phyloP scores from a whole-genome alignment of 2,113 vertebrate genomes.

The Perca flavescens region DNA sequence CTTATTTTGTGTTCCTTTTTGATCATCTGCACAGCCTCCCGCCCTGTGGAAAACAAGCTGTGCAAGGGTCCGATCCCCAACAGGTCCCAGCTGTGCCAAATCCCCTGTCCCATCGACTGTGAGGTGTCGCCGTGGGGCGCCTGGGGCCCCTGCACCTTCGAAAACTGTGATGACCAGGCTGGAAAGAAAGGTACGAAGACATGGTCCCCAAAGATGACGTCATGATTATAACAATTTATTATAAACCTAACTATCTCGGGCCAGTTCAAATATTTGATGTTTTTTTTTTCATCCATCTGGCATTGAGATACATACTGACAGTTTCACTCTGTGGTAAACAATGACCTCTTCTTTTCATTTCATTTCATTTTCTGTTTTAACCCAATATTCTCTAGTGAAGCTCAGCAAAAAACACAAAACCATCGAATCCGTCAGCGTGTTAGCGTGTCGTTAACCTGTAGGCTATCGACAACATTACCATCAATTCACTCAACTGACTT shows the following conservation, averaged over 20 bases:
- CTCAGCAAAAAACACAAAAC: too few species aligned
- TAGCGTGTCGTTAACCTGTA: too few species aligned
- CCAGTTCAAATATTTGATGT: neutral
- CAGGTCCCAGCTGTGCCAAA: slow-evolving; percentile 94
- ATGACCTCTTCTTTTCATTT: neutral
- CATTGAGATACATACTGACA: neutral
- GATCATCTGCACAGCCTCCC: slow-evolving; percentile 85
- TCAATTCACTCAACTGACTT: too few species aligned
- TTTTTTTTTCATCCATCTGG: neutral
- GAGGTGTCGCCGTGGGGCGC: slow-evolving; percentile 94
- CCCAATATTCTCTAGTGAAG: too few species aligned
- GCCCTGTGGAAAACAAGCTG: slow-evolving; percentile 88
- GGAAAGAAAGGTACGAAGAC: slow-evolving; percentile 91
- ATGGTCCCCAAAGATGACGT: neutral
- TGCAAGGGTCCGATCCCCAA: slow-evolving; percentile 88
- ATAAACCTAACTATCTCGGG: neutral
- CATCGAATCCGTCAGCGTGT: too few species aligned
- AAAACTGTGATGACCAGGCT: slow-evolving; percentile 93
- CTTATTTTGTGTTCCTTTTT: neutral
- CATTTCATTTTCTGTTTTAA: too few species aligned
- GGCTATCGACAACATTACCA: too few species aligned
- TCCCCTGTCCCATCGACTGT: slow-evolving; percentile 93
- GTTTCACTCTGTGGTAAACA: slow-evolving; percentile 19
- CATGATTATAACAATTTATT: neutral
- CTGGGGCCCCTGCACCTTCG: slow-evolving; percentile 97